phyloP scores from a whole-genome alignment of 2,888 invertebrate species.

The Autographa pulchrina region DNA sequence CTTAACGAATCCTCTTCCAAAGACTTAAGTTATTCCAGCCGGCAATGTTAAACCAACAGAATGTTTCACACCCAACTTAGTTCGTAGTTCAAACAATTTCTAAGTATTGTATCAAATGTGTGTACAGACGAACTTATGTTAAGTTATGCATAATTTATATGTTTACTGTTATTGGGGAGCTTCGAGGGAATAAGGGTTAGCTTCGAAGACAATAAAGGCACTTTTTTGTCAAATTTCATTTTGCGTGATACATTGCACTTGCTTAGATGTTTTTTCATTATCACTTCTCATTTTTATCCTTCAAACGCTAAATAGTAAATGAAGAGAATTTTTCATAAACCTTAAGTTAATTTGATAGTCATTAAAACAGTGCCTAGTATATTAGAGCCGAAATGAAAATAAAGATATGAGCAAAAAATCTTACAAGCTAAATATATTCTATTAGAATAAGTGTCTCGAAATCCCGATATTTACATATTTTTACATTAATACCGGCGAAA shows the following conservation, averaged over 20 bases:
- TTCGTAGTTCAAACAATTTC: slow-evolving; percentile 28
- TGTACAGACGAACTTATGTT: slow-evolving; percentile 31
- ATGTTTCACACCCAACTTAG: slow-evolving; percentile 29
- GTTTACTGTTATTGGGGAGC: neutral
- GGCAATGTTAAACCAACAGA: slow-evolving; percentile 37
- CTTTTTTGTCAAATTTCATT: no score
- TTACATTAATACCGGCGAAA: slow-evolving; percentile 3
- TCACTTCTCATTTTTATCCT: no score
- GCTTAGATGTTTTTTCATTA: no score
- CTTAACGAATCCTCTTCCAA: neutral
- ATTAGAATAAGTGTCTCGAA: slow-evolving; percentile 2
- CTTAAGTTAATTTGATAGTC: no score
- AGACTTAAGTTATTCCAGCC: slow-evolving; percentile 26
- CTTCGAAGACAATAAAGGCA: no score
- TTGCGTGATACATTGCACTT: no score
- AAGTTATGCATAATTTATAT: slow-evolving; percentile 55
- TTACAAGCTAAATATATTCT: neutral
- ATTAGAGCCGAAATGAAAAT: no score
- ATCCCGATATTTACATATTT: slow-evolving; percentile 16
- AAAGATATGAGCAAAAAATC: neutral
- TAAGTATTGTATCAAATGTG: slow-evolving; percentile 41
- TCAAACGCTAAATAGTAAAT: no score
- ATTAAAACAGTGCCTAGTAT: no score
- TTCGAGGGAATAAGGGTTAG: neutral
- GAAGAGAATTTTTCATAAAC: no score